phyloP scores from a whole-genome alignment of 1,140 invertebrate genomes.

The Capitella teleta region DNA sequence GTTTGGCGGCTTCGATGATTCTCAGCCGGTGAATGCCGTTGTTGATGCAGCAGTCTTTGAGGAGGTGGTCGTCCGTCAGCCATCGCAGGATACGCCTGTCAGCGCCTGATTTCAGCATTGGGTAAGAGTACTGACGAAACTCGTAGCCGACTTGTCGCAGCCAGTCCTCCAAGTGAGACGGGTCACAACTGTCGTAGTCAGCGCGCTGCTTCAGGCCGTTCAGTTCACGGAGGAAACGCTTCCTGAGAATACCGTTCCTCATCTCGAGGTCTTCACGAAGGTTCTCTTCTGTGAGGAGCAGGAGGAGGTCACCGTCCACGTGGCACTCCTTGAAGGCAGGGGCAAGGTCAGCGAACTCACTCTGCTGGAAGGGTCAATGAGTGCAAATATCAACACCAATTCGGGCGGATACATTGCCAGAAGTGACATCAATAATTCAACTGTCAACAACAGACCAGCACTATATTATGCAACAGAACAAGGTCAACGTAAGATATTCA shows the following conservation, averaged over 20 bases:
- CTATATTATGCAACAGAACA: too few species aligned
- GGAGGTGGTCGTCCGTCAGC: constrained; percentile 80
- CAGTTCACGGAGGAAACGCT: constrained; percentile 87
- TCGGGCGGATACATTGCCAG: too few species aligned
- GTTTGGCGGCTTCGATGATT: constrained; percentile 77
- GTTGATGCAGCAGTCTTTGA: constrained; percentile 74
- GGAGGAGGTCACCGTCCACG: constrained; percentile 93
- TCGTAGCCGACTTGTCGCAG: constrained; percentile 75
- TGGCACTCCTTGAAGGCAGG: constrained; percentile 75
- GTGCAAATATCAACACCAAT: too few species aligned
- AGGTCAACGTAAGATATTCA: too few species aligned
- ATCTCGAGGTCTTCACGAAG: constrained; percentile 85
- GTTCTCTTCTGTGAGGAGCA: constrained; percentile 86
- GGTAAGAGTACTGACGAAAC: constrained; percentile 92
- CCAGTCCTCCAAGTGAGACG: constrained; percentile 81
- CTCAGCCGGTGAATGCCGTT: constrained; percentile 89
- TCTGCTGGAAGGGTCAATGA: too few species aligned
- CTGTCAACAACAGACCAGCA: too few species aligned
- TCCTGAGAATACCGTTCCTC: constrained; percentile 80
- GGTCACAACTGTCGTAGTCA: constrained; percentile 90
- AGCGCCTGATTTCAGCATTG: constrained; percentile 87
- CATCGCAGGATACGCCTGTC: constrained; percentile 55
- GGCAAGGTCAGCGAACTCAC: constrained; percentile 78
- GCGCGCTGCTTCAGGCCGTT: constrained; percentile 91
- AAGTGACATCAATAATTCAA: too few species aligned